Evolutionary conservation across 2,888 invertebrate genomes (phyloP).

Genomic region (Mantis religiosa): DNA sequence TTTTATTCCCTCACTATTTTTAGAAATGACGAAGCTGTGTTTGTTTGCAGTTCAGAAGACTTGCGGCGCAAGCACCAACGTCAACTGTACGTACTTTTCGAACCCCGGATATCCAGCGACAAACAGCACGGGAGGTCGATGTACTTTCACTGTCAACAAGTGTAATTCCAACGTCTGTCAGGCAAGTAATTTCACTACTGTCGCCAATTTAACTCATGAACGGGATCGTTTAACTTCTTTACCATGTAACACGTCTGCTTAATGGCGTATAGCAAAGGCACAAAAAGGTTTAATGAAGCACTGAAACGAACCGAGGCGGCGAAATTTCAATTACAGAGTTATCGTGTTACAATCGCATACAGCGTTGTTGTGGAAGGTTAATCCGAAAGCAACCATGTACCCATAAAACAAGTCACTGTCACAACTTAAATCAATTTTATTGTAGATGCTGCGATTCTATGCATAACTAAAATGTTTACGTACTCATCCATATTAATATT

Average conservation of each 20-base stretch:
- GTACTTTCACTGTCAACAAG: constrained; percentile 66
- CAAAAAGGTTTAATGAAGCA: neutral
- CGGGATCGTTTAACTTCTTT: neutral
- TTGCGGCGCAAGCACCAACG: constrained; percentile 65
- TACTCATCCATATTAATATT: too few relatives aligned
- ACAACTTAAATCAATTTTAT: too few relatives aligned
- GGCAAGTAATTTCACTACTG: constrained; percentile 45
- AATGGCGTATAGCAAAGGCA: neutral
- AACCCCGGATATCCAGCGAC: constrained; percentile 72
- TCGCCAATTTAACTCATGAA: neutral
- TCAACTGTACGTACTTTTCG: constrained; percentile 80
- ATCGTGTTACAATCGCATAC: neutral
- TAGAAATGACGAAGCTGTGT: neutral
- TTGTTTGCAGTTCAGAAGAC: constrained; percentile 60
- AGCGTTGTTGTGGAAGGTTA: too few relatives aligned
- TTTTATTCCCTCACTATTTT: neutral
- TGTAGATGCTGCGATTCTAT: too few relatives aligned
- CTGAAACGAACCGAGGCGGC: neutral
- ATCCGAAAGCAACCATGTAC: too few relatives aligned
- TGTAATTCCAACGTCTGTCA: constrained; percentile 67
- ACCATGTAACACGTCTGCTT: neutral
- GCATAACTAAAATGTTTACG: too few relatives aligned
- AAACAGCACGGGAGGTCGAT: constrained; percentile 59
- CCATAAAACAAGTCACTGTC: neutral
- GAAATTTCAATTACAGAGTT: neutral